Evolutionary conservation across 2,113 vertebrate species (phyloP).

Genomic region (Tichodroma muraria): DNA sequence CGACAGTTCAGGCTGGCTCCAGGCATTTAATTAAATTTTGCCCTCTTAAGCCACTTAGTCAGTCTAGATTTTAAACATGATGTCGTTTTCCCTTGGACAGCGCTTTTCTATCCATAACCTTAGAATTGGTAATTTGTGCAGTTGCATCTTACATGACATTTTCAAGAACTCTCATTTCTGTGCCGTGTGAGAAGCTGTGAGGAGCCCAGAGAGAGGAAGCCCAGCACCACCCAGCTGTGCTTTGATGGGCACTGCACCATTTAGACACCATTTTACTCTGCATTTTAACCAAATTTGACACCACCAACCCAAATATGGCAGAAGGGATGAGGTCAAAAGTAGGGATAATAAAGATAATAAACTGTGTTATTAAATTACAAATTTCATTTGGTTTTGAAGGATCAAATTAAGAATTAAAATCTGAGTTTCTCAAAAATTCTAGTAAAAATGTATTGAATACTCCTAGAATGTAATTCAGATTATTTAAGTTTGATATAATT

Average conservation of each 20-base stretch:
- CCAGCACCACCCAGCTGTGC: background rate
- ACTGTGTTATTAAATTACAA: background rate
- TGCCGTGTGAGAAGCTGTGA: background rate
- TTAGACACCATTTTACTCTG: accelerated
- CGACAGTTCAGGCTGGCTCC: conserved; percentile 48
- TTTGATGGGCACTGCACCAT: accelerated
- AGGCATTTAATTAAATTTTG: conserved; percentile 67
- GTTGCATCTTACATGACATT: background rate
- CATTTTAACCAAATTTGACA: background rate
- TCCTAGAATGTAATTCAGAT: background rate
- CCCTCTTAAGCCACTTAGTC: conserved; percentile 60
- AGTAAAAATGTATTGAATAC: background rate
- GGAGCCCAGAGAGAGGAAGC: background rate
- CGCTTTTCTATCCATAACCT: conserved; percentile 1
- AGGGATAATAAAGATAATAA: background rate
- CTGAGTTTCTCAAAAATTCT: accelerated
- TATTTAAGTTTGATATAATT: background rate
- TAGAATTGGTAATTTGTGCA: background rate
- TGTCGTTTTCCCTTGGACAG: conserved; percentile 24
- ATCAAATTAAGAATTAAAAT: background rate
- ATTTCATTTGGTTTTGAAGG: background rate
- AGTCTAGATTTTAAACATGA: conserved; percentile 48
- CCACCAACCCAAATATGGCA: accelerated
- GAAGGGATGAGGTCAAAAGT: background rate
- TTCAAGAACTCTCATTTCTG: background rate